Conservation (phyloP, 2,888 invertebrate species). For the Drosophila nigricruria region DNA sequence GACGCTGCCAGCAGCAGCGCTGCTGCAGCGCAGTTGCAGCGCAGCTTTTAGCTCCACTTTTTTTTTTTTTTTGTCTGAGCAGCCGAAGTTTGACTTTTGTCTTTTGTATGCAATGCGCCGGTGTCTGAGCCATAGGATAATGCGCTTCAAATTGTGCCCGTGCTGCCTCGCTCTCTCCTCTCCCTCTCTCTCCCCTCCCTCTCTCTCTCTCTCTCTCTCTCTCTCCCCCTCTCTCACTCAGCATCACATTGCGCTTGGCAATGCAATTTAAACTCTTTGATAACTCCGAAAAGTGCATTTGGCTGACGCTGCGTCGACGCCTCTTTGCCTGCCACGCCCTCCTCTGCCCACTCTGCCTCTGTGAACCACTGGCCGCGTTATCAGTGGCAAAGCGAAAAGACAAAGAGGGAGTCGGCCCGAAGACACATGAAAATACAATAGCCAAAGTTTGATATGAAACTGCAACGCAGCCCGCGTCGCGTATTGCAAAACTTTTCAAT, state of each 20-base stretch:
- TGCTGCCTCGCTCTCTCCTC: neutral
- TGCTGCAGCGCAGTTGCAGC: constrained; percentile 22
- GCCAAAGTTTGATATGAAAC: constrained; percentile 80
- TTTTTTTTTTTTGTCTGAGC: constrained; percentile 52
- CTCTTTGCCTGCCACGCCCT: neutral
- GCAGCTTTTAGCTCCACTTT: constrained; percentile 28
- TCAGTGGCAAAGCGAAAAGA: constrained; percentile 49
- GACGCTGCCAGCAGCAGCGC: constrained; percentile 34
- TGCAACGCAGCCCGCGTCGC: constrained; percentile 66
- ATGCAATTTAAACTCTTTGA: constrained; percentile 82
- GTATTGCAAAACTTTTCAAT: constrained; percentile 81
- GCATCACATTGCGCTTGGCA: constrained; percentile 60
- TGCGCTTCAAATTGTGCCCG: constrained; percentile 77
- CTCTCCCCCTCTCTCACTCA: neutral
- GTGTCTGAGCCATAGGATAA: constrained; percentile 60
- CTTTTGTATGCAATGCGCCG: constrained; percentile 50
- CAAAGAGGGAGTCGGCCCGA: constrained; percentile 44
- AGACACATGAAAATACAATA: constrained; percentile 81
- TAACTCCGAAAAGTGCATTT: constrained; percentile 80
- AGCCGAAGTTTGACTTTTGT: constrained; percentile 77
- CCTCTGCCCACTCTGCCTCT: neutral
- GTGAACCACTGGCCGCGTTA: constrained; percentile 42
- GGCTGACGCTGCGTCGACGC: constrained; percentile 66
- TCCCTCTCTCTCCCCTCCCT: neutral
- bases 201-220: neutral